Conservation (phyloP, 2,113 vertebrate species). For the Tursiops truncatus region DNA sequence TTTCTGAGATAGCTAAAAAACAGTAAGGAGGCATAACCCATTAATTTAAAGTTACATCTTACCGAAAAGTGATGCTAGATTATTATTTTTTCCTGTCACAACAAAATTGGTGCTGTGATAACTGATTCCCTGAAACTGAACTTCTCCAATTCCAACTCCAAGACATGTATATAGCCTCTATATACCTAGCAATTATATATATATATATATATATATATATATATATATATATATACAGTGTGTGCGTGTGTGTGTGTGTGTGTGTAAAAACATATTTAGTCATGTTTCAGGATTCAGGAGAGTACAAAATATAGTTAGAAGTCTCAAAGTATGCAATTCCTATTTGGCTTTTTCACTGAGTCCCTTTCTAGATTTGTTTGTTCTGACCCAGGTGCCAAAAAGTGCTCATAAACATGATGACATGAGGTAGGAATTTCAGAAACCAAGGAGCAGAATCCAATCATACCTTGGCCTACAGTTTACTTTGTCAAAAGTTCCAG, state of each 20-base stretch:
- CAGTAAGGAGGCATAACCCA: not conserved
- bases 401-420: not conserved
- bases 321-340: not conserved
- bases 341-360: not conserved
- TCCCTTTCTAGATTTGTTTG: not conserved
- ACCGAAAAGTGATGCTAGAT: not conserved
- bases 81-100: not conserved
- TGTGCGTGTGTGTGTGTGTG: not conserved
- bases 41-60: conserved; percentile 44
- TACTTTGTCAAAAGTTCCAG: not conserved
- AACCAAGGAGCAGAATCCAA: not conserved
- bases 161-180: not conserved
- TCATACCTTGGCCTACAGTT: not conserved
- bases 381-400: not conserved
- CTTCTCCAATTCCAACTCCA: not conserved
- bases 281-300: not conserved
- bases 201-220: too few relatives aligned
- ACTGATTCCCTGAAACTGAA: not conserved
- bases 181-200: not conserved
- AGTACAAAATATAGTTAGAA: not conserved
- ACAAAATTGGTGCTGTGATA: not conserved
- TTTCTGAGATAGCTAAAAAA: conserved; percentile 3
- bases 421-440: not conserved
- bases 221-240: too few relatives aligned
- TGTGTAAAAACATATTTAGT: not conserved